Conservation (phyloP, 2,113 vertebrate genomes). For the Gnathonemus echidnorhynchus region DNA sequence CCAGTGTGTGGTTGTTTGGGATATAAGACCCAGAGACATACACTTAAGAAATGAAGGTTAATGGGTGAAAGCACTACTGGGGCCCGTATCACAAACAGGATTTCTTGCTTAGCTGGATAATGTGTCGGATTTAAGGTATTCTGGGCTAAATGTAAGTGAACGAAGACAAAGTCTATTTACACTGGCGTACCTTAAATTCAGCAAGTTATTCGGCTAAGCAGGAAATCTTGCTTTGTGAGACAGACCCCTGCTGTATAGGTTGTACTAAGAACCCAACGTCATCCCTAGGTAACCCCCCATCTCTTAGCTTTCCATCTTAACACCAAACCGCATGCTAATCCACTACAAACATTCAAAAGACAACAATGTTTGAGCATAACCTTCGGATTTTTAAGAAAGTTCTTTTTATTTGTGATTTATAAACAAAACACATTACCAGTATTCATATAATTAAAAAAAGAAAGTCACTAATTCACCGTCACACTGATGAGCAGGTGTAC, state of each 20-base stretch:
- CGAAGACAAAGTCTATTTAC: neutral
- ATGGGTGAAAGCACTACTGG: neutral
- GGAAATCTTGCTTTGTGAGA: neutral
- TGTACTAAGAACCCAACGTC: neutral
- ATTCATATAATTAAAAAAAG: constrained; percentile 59
- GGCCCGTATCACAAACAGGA: neutral
- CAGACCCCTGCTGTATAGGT: neutral
- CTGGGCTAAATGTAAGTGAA: neutral
- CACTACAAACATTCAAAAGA: neutral
- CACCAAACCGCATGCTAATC: neutral
- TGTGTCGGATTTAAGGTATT: neutral
- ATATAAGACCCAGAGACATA: neutral
- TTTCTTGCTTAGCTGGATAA: neutral
- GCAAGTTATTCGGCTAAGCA: neutral
- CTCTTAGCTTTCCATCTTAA: neutral
- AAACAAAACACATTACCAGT: constrained; percentile 72
- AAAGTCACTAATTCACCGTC: constrained; percentile 61
- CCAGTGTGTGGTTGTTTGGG: neutral
- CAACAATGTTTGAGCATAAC: neutral
- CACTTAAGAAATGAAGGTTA: neutral
- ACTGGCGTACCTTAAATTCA: neutral
- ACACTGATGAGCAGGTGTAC: constrained; percentile 69
- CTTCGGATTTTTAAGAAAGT: constrained; percentile 64
- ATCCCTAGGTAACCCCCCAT: neutral
- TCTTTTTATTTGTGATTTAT: constrained; percentile 69